Conservation (phyloP, 2,797 vertebrate species). For the Sebastes minor region DNA sequence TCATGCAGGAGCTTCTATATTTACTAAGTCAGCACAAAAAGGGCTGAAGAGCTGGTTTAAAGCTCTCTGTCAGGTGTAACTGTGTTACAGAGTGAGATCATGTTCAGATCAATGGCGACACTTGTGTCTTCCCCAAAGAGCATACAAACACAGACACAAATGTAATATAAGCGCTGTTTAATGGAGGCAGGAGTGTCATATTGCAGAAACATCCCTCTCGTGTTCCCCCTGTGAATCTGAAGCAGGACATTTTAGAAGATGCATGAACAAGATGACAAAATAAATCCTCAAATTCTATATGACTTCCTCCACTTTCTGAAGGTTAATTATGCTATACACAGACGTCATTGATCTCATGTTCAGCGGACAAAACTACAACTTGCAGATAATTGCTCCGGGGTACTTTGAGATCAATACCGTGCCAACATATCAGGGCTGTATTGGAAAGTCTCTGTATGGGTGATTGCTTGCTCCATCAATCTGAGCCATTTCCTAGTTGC, state of each 20-base stretch:
- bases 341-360: conserved; percentile 50
- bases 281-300: neutral
- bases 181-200: conserved; percentile 25
- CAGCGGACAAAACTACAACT: conserved; percentile 53
- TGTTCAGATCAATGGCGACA: conserved; percentile 51
- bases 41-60: neutral
- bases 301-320: conserved; percentile 4
- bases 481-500: conserved; percentile 45
- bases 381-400: conserved; percentile 58
- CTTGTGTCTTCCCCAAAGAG: neutral
- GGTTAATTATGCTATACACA: conserved; percentile 8
- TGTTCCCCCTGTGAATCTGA: neutral
- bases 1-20: neutral
- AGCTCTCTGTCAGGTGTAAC: conserved; percentile 3
- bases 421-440: conserved; percentile 51
- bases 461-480: conserved; percentile 61
- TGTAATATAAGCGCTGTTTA: neutral
- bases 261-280: neutral
- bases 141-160: neutral
- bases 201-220: conserved; percentile 24
- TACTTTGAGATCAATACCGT: conserved; percentile 65
- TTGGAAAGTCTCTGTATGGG: conserved; percentile 60
- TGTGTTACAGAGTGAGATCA: conserved; percentile 36
- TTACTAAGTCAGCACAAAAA: neutral
- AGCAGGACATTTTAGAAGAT: neutral